A percentile compares a stretch with the other conserved stretches of the same genome.
These are phyloP conservation scores for Drosophila kanekoi DNA, from an alignment of 2,888 invertebrate species.

Conservation along the genomic window DNA sequence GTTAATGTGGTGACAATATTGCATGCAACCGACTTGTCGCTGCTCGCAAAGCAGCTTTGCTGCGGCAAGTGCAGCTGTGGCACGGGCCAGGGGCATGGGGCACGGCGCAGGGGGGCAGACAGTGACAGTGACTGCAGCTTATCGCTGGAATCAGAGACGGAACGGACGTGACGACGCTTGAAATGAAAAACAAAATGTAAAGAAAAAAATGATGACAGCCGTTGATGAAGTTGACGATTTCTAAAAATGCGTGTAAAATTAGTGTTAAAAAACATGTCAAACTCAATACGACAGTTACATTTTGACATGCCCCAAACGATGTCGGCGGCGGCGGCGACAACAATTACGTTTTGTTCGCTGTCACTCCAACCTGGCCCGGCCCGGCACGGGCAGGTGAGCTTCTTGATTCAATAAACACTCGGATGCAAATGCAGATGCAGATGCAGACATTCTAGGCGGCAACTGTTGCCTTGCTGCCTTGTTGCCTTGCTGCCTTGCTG, in stretches of 20 bases:
- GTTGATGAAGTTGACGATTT: slow-evolving; percentile 81
- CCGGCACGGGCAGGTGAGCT: slow-evolving; percentile 20
- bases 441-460: slow-evolving; percentile 15
- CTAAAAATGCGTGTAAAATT: slow-evolving; percentile 82
- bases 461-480: slow-evolving; percentile 19
- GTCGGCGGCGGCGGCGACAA: slow-evolving; percentile 50
- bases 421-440: slow-evolving; percentile 8
- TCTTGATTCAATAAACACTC: slow-evolving; percentile 72
- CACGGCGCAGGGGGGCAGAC: background rate
- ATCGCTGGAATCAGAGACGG: slow-evolving; percentile 67
- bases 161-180: slow-evolving; percentile 65
- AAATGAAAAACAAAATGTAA: slow-evolving; percentile 10
- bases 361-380: slow-evolving; percentile 31
- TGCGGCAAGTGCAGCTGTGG: slow-evolving; percentile 28
- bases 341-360: slow-evolving; percentile 69
- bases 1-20: slow-evolving; percentile 81
- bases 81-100: background rate
- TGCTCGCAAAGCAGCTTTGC: slow-evolving; percentile 66
- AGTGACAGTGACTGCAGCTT: slow-evolving; percentile 66
- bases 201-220: slow-evolving; percentile 73
- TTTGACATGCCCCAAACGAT: slow-evolving; percentile 69
- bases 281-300: slow-evolving; percentile 77
- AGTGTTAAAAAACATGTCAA: slow-evolving; percentile 81
- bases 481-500: slow-evolving; percentile 31
- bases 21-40: slow-evolving; percentile 70